Evolutionary conservation across 1,140 invertebrate species (phyloP).

Genomic region (Lycorma delicatula): DNA sequence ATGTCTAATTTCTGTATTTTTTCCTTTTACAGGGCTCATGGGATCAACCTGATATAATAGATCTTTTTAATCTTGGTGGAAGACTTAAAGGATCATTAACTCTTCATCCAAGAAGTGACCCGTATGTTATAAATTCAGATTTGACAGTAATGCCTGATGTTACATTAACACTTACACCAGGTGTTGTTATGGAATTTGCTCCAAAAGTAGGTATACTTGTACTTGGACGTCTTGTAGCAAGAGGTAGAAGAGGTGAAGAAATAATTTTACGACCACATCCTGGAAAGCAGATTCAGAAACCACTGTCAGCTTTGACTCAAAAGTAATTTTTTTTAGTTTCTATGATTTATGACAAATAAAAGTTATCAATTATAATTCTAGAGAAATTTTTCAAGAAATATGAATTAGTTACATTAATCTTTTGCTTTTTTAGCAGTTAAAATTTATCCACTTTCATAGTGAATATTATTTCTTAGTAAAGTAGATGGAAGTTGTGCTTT

Average conservation of each 20-base stretch:
- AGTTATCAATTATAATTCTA: too few species aligned
- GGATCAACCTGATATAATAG: constrained; percentile 41
- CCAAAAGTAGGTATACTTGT: constrained; percentile 96
- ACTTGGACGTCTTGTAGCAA: constrained; percentile 75
- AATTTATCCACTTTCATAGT: too few species aligned
- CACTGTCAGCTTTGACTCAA: neutral
- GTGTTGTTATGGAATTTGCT: constrained; percentile 87
- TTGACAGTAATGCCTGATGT: constrained; percentile 93
- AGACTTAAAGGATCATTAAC: constrained; percentile 64
- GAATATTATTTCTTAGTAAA: too few species aligned
- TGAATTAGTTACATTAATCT: too few species aligned
- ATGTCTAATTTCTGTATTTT: too few species aligned
- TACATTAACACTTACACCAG: constrained; percentile 78
- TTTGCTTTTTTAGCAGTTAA: too few species aligned
- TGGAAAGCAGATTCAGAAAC: neutral
- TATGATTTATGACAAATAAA: too few species aligned
- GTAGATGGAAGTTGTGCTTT: too few species aligned
- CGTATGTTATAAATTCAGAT: constrained; percentile 82
- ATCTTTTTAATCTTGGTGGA: constrained; percentile 72
- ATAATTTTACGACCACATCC: constrained; percentile 44
- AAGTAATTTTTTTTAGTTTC: neutral
- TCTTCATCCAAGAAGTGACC: constrained; percentile 53
- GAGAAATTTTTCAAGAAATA: too few species aligned
- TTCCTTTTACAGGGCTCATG: constrained; percentile 43
- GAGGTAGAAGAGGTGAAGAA: constrained; percentile 66